These are phyloP conservation scores for Andrena bicolor DNA, from an alignment of 2,888 invertebrate species.

Conservation along the genomic window DNA sequence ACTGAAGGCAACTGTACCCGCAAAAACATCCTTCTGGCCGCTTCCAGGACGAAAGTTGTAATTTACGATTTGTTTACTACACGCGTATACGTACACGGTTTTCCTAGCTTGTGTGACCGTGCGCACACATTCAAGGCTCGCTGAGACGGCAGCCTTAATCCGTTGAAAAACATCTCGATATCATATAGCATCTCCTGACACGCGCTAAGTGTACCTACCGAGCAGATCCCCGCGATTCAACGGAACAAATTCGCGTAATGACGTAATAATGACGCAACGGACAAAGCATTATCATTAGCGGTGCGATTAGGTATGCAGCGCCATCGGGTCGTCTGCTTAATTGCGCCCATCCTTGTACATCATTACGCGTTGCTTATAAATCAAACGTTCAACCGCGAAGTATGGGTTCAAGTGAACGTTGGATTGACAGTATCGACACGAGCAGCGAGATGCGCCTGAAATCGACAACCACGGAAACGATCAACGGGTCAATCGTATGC, in stretches of 20 bases:
- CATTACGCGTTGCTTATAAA: slow-evolving; percentile 54
- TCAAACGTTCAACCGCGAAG: slow-evolving; percentile 41
- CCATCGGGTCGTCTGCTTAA: slow-evolving; percentile 34
- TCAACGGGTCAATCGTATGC: slow-evolving; percentile 49
- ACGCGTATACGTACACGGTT: too few relatives aligned
- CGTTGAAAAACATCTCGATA: not conserved
- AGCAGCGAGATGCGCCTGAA: not conserved
- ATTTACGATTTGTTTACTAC: too few relatives aligned
- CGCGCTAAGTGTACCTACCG: not conserved
- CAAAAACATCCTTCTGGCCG: too few relatives aligned
- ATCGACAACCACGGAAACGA: slow-evolving; percentile 28
- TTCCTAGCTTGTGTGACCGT: too few relatives aligned
- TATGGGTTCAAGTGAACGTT: not conserved
- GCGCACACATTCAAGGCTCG: too few relatives aligned
- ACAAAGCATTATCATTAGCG: slow-evolving; percentile 38
- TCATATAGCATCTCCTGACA: not conserved
- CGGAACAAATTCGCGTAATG: slow-evolving; percentile 22
- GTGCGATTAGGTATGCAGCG: slow-evolving; percentile 42
- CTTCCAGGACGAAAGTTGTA: too few relatives aligned
- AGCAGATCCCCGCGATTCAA: slow-evolving; percentile 13
- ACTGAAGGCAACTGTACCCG: too few relatives aligned
- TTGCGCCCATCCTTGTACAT: slow-evolving; percentile 48
- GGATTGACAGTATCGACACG: not conserved
- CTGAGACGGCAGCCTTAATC: too few relatives aligned
- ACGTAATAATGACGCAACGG: slow-evolving; percentile 41